Conservation (phyloP, 35 echinoderm and acorn worm species). For the Patiria miniata region DNA sequence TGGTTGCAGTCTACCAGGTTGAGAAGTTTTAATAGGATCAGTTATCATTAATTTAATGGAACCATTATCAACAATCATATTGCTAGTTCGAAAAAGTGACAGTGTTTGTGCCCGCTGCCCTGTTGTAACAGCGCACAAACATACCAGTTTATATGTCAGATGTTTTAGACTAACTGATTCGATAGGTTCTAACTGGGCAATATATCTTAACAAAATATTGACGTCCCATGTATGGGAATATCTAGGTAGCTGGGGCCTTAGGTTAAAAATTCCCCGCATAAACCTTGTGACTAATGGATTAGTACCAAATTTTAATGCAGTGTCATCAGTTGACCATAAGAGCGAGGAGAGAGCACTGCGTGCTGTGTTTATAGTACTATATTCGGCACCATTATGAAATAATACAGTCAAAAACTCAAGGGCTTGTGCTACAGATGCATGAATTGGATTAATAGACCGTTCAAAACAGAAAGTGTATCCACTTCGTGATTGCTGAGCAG, state of each 20-base stretch:
- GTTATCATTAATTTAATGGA: background rate
- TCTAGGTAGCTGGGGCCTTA: background rate
- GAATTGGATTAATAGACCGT: constrained; percentile 38
- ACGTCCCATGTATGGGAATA: constrained; percentile 41
- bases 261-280: constrained; percentile 37
- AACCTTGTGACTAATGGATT: background rate
- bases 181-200: background rate
- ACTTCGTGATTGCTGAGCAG: constrained; percentile 25
- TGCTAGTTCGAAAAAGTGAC: background rate
- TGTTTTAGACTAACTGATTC: background rate
- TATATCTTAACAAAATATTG: background rate
- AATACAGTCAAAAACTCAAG: constrained; percentile 30
- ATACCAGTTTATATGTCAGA: constrained; percentile 23
- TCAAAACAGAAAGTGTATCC: constrained; percentile 2
- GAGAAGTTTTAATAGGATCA: background rate
- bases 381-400: background rate
- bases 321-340: background rate
- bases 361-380: constrained; percentile 6
- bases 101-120: background rate
- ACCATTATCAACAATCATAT: background rate
- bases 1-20: background rate
- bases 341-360: background rate
- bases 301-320: background rate
- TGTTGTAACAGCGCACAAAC: constrained; percentile 22
- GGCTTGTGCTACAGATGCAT: background rate